Evolutionary conservation across 2,888 invertebrate species (phyloP), one percentile per base, ranked within the genome.

Genomic region (Xylota sylvarum): DNA sequence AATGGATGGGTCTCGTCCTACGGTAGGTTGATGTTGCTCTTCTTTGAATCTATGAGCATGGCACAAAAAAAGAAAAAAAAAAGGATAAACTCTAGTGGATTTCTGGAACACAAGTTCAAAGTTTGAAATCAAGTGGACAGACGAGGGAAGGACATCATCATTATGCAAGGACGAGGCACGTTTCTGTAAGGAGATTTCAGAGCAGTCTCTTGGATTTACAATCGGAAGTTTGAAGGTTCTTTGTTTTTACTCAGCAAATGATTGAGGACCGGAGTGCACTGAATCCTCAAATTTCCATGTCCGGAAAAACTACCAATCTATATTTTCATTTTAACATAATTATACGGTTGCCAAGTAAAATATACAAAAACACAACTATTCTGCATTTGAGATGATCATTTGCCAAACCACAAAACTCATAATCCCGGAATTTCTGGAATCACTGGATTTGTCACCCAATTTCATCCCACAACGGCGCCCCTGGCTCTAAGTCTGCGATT

Each of bases 51-150:
- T 72, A 27, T n/a, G 32, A 65, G 46, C 32, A 62, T 17, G 12
- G 50, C 35, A 14, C 1, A 7, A 35, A 50, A 30, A 52, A 67
- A 67, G 52, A 56, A 64, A 60, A 62, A 65, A n/a, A 60, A 40
- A 76, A 56, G 62, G 67, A 85, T 80, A 80, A 80, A 74, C 80
- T 85, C 70, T 65, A 85, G 76, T 72, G 72, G 65, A 80, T 85
- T 85, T 81, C 37, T 65, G 14, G 58, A 74, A 30, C 62, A 74
- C 69, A 85, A 86, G 81, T 82, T 77, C 81, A 86, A 81, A 86
- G 77, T 77, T 82, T 86, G 69, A 60, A 76, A 85, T 85, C 81
- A 76, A 85, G 60, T 85, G 72, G 72, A 67, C 81, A 67, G 70
- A 69, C 56, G 55, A 62, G 64, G 30, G 52, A 76, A 76, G 81